Base-by-base conservation (phyloP, 2,888 invertebrate genomes). In the Cosmopolites sordidus region DNA sequence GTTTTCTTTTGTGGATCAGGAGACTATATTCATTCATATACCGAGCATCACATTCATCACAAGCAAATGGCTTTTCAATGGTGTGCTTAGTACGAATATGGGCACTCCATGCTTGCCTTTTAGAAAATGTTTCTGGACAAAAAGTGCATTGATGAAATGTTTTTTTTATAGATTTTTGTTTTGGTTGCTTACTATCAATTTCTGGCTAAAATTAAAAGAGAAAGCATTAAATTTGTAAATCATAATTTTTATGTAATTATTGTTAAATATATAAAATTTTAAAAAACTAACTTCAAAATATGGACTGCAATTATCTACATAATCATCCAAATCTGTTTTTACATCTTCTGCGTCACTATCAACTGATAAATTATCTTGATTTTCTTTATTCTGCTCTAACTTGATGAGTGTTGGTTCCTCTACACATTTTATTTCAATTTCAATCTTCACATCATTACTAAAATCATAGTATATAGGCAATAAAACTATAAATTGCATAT, bases 1-100 rank as follows among this genome's bases (percentile, higher is more conserved):
- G 66, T 38, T 65, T 64, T 41, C 66, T 53, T 49, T 62, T 62
- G 42, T 67, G 67, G 2, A 66, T 63, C 12, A 65, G 49, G 12
- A 67, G 50, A 48, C 66, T 66, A 37, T 67, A 64, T 29, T 37
- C 48, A 16, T 63, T 64, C 22, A 64, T 61, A 39, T 64, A 66
- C 18, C 56, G 59, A 22, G 64, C 62, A 39, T 64, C 66, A 41
- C 67, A 67, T 15, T 61, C 43, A 39, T 67, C 61, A 45, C 67
- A 67, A n/a, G 60, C 48, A 49, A 65, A 67, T 1, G 67, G 67
- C 52, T 66, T 67, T 50, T 66, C 64, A 39, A 63, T 61, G 9
- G 62, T 62, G 16, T 66, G 66, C 30, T 64, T 61, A 0, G 63
- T 58, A 2, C 66, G 56, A 33, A 67, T 60, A 44, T 67, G 67